Percentiles rank a stretch among this genome's conserved stretches.
Conservation (phyloP, 2,888 invertebrate species). For the Andrena hattorfiana region DNA sequence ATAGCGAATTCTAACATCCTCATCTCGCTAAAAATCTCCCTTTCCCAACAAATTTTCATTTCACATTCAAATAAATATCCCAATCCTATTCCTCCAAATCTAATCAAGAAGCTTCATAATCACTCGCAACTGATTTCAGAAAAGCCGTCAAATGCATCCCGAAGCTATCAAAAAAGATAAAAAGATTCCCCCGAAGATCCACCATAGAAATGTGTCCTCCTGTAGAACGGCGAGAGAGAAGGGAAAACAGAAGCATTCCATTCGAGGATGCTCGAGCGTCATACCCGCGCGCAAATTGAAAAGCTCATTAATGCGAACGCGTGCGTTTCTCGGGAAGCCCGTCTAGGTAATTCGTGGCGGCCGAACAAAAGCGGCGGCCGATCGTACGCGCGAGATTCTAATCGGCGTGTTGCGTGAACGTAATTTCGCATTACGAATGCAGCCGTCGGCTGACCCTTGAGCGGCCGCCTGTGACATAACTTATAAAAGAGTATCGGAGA, state of each 20-base stretch:
- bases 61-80: no score
- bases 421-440: conserved; percentile 65
- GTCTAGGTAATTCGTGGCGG: conserved; percentile 16
- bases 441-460: conserved; percentile 37
- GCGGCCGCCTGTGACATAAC: conserved; percentile 63
- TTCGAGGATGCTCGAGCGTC: conserved; percentile 9
- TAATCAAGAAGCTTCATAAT: no score
- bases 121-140: no score
- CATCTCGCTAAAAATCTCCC: no score
- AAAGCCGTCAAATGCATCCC: no score
- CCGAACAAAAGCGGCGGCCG: conserved; percentile 24
- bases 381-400: conserved; percentile 43
- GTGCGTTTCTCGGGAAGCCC: conserved; percentile 23
- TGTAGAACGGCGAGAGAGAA: neutral
- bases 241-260: neutral
- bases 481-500: conserved; percentile 65
- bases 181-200: no score
- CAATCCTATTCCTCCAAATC: no score
- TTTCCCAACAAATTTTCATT: no score
- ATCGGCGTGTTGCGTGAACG: conserved; percentile 56
- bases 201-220: neutral
- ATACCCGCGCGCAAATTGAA: conserved; percentile 28
- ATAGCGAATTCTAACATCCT: no score
- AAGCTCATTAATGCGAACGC: conserved; percentile 16
- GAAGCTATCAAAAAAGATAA: no score